Evolutionary conservation across 2,888 invertebrate species (phyloP), one percentile per base, ranked within the genome.

Genomic region (Lasioglossum leucozonium): DNA sequence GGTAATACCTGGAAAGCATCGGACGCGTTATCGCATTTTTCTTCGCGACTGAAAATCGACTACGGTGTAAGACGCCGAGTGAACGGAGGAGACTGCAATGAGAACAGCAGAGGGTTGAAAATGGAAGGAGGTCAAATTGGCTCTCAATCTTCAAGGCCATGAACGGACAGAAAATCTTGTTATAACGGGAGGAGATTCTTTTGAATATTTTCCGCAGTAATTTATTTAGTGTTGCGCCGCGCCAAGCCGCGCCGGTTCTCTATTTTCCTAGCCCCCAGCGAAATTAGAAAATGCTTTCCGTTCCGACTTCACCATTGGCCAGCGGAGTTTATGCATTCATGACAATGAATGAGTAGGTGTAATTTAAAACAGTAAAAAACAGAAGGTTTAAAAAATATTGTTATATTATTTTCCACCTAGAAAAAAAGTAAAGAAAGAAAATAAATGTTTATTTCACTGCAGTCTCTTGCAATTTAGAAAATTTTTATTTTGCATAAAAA

Each of bases 1-100:
- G 81, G 86, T 88, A 86, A 88, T 86, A 82, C 73, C 86, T 77
- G 82, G 86, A 80, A 86, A 78, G 84, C 74, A 86, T 83, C 77
- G 51, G 69, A 47, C 67, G 72, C 80, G 73, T 88, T 84, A 84
- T 88, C 83, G 78, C 84, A 82, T 88, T 88, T 88, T 81, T 86
- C 88, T 79, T 79, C 72, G 26, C 30, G 75, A 34, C 40, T 69
- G 73, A 82, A 77, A 88, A 78, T 78, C 80, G 87, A 82, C 82
- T 79, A n/a, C 69, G 75, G 73, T 30, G 78, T 26, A n/a, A 67
- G 78, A 76, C 76, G 34, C 65, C 47, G 72, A 73, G 34, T 13
- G 74, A 65, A 47, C 30, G 26, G 3, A 8, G 72, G 30, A n/a
- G 58, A 30, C 18, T 11, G 40, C 75, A 71, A 69, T 8, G 76